phyloP scores from a whole-genome alignment of 37 sponge, comb jelly and placozoan species.

The Eunapius fragilis region DNA sequence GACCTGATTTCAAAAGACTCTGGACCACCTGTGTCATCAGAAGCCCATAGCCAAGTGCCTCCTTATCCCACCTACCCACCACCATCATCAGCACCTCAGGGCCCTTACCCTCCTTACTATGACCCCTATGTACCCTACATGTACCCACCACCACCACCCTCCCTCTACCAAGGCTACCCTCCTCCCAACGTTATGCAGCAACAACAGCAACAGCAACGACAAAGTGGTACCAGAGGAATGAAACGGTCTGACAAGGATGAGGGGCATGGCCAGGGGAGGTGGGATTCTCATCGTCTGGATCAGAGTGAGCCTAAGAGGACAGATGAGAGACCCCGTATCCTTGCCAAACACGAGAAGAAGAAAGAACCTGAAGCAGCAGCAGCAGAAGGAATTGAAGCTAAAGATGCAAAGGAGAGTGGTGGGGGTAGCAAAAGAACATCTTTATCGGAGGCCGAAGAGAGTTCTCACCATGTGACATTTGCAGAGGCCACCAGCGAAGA shows the following conservation, averaged over 20 bases:
- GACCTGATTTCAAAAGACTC: background rate
- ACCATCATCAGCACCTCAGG: background rate
- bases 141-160: too few species aligned
- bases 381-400: constrained; percentile 4
- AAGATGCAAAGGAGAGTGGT: background rate
- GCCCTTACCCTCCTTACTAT: background rate
- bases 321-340: constrained; percentile 12
- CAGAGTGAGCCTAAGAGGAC: background rate
- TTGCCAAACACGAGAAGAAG: constrained; percentile 8
- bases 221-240: background rate
- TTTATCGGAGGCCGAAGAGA: background rate
- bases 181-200: too few species aligned
- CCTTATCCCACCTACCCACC: background rate
- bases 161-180: background rate
- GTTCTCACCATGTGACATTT: constrained; percentile 23
- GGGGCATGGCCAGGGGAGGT: background rate
- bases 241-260: background rate
- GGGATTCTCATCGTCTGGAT: background rate
- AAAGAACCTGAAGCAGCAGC: background rate
- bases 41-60: background rate
- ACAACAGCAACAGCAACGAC: too few species aligned
- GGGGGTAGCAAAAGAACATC: background rate
- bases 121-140: background rate
- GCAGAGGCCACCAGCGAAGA: background rate
- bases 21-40: background rate